Percentiles rank a stretch among this genome's conserved stretches.
Evolutionary conservation across 1,140 invertebrate genomes (phyloP).

Genomic region (Drosophila saltans): DNA sequence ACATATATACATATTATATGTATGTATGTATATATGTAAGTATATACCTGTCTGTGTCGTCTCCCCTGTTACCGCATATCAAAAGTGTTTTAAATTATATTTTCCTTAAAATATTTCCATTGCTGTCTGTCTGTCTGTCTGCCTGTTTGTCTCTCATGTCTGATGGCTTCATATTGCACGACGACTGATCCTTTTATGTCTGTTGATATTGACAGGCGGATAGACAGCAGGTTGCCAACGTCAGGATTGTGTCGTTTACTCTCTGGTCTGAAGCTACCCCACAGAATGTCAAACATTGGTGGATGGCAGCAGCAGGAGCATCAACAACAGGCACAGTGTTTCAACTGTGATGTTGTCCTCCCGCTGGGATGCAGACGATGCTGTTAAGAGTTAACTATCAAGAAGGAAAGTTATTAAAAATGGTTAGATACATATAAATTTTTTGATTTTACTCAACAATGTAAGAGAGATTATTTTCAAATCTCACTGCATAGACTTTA

Average conservation of each 20-base stretch:
- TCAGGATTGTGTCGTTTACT: conserved; percentile 14
- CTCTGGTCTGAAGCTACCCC: background rate
- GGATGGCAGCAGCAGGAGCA: background rate
- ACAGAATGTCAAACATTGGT: conserved; percentile 1
- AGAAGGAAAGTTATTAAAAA: background rate
- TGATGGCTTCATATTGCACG: conserved; percentile 45
- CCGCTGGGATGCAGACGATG: conserved; percentile 16
- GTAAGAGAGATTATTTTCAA: too few species aligned
- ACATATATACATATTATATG: background rate
- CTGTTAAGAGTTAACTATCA: conserved; percentile 5
- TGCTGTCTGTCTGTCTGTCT: conserved; percentile 23
- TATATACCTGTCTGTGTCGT: background rate
- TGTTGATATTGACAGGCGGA: conserved; percentile 70
- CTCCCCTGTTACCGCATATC: conserved; percentile 16
- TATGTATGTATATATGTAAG: too few species aligned
- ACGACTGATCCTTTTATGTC: conserved; percentile 47
- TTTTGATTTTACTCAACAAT: background rate
- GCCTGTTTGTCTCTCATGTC: background rate
- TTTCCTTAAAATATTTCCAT: conserved; percentile 60
- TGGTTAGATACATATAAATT: background rate
- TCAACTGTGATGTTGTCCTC: conserved; percentile 10
- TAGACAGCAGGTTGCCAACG: conserved; percentile 62
- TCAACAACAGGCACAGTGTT: background rate
- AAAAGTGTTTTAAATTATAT: conserved; percentile 60
- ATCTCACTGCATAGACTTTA: too few species aligned